Base-by-base conservation (phyloP, 2,113 vertebrate species). In the Bombycilla garrulus region DNA sequence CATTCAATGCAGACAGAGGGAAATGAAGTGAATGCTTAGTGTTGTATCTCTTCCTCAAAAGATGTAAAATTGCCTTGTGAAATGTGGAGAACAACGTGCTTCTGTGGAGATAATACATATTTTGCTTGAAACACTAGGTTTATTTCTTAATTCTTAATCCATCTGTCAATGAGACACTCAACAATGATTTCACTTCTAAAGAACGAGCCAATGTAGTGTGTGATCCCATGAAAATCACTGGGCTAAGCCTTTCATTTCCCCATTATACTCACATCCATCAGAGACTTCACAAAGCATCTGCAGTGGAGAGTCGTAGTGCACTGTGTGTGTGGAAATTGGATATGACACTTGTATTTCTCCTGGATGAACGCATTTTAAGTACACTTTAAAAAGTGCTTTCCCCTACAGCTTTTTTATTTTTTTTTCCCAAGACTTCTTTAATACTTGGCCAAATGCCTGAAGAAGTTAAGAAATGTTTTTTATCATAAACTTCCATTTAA, bases 361-460 rank as follows among this genome's bases (percentile, higher is more conserved):
- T 94, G 96, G 74, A 94, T 95, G 92, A 95, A 66, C 62, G 93
- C 78, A 71, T 91, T 87, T 93, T 83, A 93, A 95, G 70, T 28
- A 81, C 58, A 74, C n/a, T 93, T 92, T 66, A 81, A 90, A 93
- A 96, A 85, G 65, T 64, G 57, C 79, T 65, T 93, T 86, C 48
- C 47, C 56, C 92, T 81, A 79, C 65, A 91, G 83, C 18, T 28
- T 47, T 80, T 74, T 66, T 88, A n/a, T n/a, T 38, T 38, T 38
- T 76, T 17, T 60, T 2, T 5, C 47, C 51, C 60, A 88, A 83
- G 53, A 64, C 77, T 84, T 88, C 72, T 86, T 89, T 84, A 95
- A 93, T 88, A 74, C 47, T 90, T 95, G 88, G 81, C 77, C 61
- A 72, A 96, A 86, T 26, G 95, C 81, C 88, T 48, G 16, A 89